These are phyloP conservation scores for Ibidorhyncha struthersii DNA, from an alignment of 2,113 vertebrate genomes.

Conservation along the genomic window DNA sequence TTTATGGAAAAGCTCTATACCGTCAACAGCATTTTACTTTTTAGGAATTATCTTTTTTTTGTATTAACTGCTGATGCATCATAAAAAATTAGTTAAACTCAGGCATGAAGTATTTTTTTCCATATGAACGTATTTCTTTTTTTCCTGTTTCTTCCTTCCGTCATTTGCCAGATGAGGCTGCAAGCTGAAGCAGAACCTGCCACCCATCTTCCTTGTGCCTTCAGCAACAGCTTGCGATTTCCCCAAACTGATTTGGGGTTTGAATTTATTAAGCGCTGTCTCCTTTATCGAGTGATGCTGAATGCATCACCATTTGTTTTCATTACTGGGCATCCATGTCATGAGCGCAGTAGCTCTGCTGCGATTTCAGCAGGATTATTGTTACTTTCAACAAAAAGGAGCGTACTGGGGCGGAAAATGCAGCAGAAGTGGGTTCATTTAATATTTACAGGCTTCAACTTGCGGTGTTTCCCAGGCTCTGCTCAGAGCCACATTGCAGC, in stretches of 20 bases:
- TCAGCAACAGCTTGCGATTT: not conserved
- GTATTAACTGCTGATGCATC: not conserved
- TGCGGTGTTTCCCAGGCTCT: not conserved
- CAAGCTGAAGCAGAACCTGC: not conserved
- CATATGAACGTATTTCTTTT: not conserved
- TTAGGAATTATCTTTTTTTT: not conserved
- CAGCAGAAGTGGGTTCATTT: not conserved
- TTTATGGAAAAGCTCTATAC: not conserved
- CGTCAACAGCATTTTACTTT: not conserved
- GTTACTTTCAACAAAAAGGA: too few species aligned
- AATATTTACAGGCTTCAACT: not conserved
- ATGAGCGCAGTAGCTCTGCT: not conserved
- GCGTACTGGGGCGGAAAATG: not conserved
- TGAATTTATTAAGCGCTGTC: not conserved
- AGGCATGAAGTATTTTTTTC: not conserved
- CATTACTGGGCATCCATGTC: accelerated
- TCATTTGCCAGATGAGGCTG: not conserved
- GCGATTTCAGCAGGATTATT: not conserved
- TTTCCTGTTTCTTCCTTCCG: not conserved
- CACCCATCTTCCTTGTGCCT: accelerated
- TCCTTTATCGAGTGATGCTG: too few species aligned
- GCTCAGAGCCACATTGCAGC: not conserved
- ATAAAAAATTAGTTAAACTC: not conserved
- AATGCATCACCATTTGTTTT: not conserved
- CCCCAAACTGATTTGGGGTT: not conserved